Evolutionary conservation across 1,140 invertebrate genomes (phyloP).

Genomic region (Sycobia sp.): DNA sequence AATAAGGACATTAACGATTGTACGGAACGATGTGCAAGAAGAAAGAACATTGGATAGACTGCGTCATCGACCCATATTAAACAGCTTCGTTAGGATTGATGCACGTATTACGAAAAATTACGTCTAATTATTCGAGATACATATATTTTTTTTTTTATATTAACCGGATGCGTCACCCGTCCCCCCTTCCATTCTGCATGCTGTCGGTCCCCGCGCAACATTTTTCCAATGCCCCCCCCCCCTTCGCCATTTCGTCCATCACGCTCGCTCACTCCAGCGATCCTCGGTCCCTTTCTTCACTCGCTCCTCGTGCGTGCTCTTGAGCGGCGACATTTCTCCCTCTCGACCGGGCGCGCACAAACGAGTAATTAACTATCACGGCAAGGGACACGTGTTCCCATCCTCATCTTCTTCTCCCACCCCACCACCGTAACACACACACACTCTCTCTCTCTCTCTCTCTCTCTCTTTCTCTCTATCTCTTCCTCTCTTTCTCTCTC

Average conservation of each 20-base stretch:
- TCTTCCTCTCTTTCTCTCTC: constrained; percentile 25
- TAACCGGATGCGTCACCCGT: not conserved
- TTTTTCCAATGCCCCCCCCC: not conserved
- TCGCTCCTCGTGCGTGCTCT: constrained; percentile 18
- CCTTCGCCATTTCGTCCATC: not conserved
- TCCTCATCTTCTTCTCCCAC: constrained; percentile 32
- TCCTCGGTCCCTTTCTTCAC: constrained; percentile 28
- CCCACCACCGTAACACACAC: too few species aligned
- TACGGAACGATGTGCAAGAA: too few species aligned
- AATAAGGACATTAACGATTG: too few species aligned
- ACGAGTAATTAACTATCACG: constrained; percentile 62
- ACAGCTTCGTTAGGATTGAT: too few species aligned
- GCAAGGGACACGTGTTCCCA: constrained; percentile 57
- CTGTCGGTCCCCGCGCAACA: not conserved
- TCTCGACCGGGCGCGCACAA: constrained; percentile 52
- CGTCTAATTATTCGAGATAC: constrained; percentile 3
- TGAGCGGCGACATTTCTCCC: constrained; percentile 36
- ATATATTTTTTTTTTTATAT: too few species aligned
- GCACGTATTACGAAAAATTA: too few species aligned
- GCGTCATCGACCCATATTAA: too few species aligned
- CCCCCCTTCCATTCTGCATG: not conserved
- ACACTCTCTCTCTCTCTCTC: constrained; percentile 19
- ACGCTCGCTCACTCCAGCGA: too few species aligned
- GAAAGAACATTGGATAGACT: too few species aligned
- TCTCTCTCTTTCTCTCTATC: constrained; percentile 1